Evolutionary conservation across 2,113 vertebrate genomes (phyloP).

Genomic region (Asarcornis scutulata): DNA sequence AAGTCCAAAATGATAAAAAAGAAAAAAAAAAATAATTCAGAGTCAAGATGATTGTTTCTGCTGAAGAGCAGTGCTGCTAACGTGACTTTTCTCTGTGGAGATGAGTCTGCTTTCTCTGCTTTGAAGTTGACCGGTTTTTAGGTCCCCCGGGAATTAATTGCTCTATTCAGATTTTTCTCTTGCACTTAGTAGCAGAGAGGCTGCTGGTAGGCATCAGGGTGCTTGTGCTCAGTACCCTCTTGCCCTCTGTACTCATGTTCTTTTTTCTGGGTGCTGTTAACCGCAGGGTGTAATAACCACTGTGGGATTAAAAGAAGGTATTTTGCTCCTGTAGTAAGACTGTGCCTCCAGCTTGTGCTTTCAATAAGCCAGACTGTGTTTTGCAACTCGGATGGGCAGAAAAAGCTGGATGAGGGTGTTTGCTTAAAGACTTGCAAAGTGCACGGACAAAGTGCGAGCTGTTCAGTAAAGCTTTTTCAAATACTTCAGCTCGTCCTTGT

Average conservation of each 20-base stretch:
- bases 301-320: neutral
- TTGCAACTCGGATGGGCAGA: neutral
- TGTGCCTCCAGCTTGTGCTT: neutral
- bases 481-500: slow-evolving; percentile 46
- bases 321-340: neutral
- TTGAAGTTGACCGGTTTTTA: neutral
- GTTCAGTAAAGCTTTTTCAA: slow-evolving; percentile 39
- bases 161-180: neutral
- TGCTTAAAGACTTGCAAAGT: slow-evolving; percentile 52
- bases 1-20: neutral
- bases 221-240: neutral
- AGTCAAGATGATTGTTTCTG: neutral
- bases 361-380: neutral
- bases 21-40: neutral
- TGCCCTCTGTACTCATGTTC: neutral
- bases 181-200: neutral
- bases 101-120: neutral
- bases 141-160: neutral
- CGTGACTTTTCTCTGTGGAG: neutral
- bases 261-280: neutral
- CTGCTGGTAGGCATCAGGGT: neutral
- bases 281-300: neutral
- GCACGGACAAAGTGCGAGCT: slow-evolving; percentile 63
- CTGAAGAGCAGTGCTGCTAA: neutral
- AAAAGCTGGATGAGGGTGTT: slow-evolving; percentile 47